Base-by-base conservation (phyloP, 1,140 invertebrate species). In the Pseudomyrmex flavicornis region DNA sequence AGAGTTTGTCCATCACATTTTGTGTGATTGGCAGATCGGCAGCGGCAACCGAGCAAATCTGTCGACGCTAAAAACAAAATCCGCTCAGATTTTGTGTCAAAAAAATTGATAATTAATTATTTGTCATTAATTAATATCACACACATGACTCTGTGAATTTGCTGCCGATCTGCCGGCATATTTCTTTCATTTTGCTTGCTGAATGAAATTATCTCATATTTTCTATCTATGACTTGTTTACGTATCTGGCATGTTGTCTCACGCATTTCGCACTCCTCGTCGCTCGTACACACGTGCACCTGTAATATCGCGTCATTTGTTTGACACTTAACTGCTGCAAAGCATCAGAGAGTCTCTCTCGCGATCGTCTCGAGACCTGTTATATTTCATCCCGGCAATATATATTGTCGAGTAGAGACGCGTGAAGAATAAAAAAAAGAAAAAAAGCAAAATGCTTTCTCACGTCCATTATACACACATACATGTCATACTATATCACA, bases 311-410 rank as follows among this genome's bases (percentile, higher is more conserved):
- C 26, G 12, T 17, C 2, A 35, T 35, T 69, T 26, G 20, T 59
- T 63, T 63, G 59, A 86, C 73, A 87, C 85, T 87, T 66, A 77
- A 86, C 8, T 86, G 79, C 79, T 83, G 72, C 68, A 83, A 83
- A 87, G 68, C 54, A 44, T 50, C 22, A 7, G n/a, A 70, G 2
- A 2, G 52, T 26, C 2, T 35, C 35, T 52, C 9, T 50, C 12
- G 48, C 48, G 13, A 52, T 12, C 50, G 9, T 52, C 50, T 52
- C 50, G 50, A 35, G 35, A 35, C 35, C 35, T 7, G 35, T 35
- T 35, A 35, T 35, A 35, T 35, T 35, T 35, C 35, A 35, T 35
- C 35, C 5, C 35, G 35, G 35, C 4, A 0, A 35, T 35, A 7
- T 35, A 44, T 12, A 58, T 46, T 17, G 52, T 50, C 44, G 3